Evolutionary conservation across 2,113 vertebrate genomes (phyloP).

Genomic region (Cavia porcellus): DNA sequence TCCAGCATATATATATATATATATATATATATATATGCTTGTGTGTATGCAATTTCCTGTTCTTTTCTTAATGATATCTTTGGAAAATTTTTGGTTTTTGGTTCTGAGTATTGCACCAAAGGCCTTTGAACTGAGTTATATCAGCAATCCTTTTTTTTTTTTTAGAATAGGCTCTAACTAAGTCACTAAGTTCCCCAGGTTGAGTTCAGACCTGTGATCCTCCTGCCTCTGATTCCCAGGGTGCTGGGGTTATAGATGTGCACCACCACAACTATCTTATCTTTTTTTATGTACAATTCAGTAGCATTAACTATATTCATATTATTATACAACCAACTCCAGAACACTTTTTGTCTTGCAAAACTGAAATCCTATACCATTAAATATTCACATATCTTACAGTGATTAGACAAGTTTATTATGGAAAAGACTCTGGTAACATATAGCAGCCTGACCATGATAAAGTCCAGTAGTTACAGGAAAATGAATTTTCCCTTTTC

Average conservation of each 20-base stretch:
- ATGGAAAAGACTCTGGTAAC: background rate
- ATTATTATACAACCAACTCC: background rate
- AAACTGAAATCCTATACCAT: background rate
- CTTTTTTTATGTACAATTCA: background rate
- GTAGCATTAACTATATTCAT: background rate
- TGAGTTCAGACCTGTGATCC: background rate
- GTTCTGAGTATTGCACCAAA: background rate
- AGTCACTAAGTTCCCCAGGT: background rate
- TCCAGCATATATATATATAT: background rate
- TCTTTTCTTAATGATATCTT: background rate
- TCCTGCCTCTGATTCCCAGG: background rate
- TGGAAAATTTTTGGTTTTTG: background rate
- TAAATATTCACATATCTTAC: background rate
- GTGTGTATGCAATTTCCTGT: background rate
- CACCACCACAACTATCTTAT: background rate
- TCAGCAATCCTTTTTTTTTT: background rate
- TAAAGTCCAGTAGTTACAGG: background rate
- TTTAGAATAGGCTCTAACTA: background rate
- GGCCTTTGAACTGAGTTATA: background rate
- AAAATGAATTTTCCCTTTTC: background rate
- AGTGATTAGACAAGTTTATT: background rate
- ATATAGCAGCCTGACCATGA: background rate
- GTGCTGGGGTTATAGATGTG: background rate
- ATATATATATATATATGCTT: background rate
- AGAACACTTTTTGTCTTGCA: slow-evolving; percentile 1